Evolutionary conservation across 2,888 invertebrate genomes (phyloP).

Genomic region (Masnerella sp.): DNA sequence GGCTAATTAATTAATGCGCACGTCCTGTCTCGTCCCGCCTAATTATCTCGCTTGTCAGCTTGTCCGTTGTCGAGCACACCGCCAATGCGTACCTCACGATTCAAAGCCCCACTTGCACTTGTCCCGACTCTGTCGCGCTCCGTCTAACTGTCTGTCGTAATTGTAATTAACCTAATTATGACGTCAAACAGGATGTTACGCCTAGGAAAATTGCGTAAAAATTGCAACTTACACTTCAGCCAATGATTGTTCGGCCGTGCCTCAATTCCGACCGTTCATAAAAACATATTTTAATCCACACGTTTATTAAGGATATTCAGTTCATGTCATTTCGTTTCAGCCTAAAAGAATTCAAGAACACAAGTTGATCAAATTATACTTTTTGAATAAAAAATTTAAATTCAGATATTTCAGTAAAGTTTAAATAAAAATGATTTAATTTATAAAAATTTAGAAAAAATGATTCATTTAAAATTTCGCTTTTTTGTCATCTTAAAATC

Average conservation of each 20-base stretch:
- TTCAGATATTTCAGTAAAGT: too few relatives aligned
- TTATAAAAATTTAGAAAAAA: too few relatives aligned
- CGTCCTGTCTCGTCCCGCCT: conserved; percentile 76
- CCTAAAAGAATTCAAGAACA: too few relatives aligned
- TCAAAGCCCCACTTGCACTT: conserved; percentile 49
- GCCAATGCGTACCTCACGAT: conserved; percentile 65
- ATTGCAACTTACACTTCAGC: conserved; percentile 36
- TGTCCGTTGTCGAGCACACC: conserved; percentile 68
- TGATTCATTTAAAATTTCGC: too few relatives aligned
- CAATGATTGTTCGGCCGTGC: conserved; percentile 44
- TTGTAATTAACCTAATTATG: conserved; percentile 76
- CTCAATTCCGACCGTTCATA: conserved; percentile 37
- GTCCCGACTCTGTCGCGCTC: conserved; percentile 52
- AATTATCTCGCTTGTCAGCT: conserved; percentile 76
- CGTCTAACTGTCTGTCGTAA: conserved; percentile 67
- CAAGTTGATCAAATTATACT: too few relatives aligned
- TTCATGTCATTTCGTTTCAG: too few relatives aligned
- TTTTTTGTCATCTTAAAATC: too few relatives aligned
- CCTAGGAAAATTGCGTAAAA: conserved; percentile 71
- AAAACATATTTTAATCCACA: conserved; percentile 38
- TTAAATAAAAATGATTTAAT: too few relatives aligned
- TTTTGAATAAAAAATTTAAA: too few relatives aligned
- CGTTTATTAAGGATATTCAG: conserved; percentile 29
- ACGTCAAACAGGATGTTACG: conserved; percentile 77
- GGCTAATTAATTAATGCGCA: conserved; percentile 77